A percentile compares a stretch with the other conserved stretches of the same genome.
Evolutionary conservation across 2,113 vertebrate species (phyloP).

Genomic region (Triplophysa tibetana): DNA sequence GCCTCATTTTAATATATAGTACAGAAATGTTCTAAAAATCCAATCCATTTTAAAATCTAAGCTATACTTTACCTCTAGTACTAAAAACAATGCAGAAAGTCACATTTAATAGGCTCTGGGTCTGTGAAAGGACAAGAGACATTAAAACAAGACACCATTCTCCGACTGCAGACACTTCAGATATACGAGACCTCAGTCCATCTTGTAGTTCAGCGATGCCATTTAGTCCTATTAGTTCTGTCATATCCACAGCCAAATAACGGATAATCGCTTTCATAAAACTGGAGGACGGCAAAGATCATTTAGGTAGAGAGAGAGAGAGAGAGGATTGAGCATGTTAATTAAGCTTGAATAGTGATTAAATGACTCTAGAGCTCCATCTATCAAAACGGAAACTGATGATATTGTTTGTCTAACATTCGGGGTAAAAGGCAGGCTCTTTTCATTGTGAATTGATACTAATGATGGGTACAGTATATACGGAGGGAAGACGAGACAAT

Average conservation of each 20-base stretch:
- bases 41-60: background rate
- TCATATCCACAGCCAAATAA: constrained; percentile 42
- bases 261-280: constrained; percentile 45
- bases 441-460: constrained; percentile 35
- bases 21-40: background rate
- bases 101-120: background rate
- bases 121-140: constrained; percentile 15
- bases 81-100: background rate
- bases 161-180: constrained; percentile 21
- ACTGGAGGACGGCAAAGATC: constrained; percentile 30
- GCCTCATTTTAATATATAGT: background rate
- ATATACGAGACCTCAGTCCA: constrained; percentile 22
- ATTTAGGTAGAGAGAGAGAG: constrained; percentile 25
- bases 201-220: constrained; percentile 9
- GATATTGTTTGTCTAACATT: constrained; percentile 55
- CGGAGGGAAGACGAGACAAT: constrained; percentile 10
- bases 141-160: constrained; percentile 18
- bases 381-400: constrained; percentile 51
- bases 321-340: constrained; percentile 64
- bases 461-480: constrained; percentile 5
- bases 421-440: constrained; percentile 49
- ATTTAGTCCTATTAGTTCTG: constrained; percentile 42
- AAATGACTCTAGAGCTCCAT: constrained; percentile 44
- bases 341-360: constrained; percentile 62
- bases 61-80: background rate